These are phyloP conservation scores for Plectrocnemia conspersa DNA, from an alignment of 1,140 invertebrate species.

Conservation along the genomic window DNA sequence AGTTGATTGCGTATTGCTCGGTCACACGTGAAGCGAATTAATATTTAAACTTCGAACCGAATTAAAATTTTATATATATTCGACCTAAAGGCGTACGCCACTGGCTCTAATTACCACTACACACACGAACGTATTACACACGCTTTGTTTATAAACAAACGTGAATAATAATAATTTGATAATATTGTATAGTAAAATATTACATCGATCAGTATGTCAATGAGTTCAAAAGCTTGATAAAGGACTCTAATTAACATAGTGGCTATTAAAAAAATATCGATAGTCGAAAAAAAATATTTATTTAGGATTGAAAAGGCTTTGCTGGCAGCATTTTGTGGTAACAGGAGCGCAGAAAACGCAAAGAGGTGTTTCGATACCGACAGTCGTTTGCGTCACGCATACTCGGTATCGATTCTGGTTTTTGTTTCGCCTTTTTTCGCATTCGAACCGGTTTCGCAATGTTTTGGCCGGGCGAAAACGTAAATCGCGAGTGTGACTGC, in stretches of 20 bases:
- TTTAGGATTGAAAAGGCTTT: slow-evolving; percentile 25
- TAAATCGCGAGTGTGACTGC: too few relatives aligned
- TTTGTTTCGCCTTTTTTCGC: not conserved
- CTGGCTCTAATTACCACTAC: too few relatives aligned
- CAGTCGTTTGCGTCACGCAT: not conserved
- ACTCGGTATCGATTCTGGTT: not conserved
- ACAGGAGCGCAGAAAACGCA: slow-evolving; percentile 23
- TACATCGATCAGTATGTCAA: not conserved
- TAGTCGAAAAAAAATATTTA: slow-evolving; percentile 6
- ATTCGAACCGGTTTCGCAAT: slow-evolving; percentile 9
- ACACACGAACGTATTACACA: too few relatives aligned
- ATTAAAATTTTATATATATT: too few relatives aligned
- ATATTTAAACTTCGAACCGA: too few relatives aligned
- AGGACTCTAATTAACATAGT: not conserved
- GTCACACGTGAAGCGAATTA: too few relatives aligned
- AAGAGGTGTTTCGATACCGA: slow-evolving; percentile 23
- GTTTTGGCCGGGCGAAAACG: too few relatives aligned
- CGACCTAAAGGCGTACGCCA: too few relatives aligned
- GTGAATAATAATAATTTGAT: too few relatives aligned
- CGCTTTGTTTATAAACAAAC: too few relatives aligned
- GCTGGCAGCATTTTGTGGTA: slow-evolving; percentile 25
- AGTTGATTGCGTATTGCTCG: too few relatives aligned
- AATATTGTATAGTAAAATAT: not conserved
- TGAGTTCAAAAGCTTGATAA: not conserved
- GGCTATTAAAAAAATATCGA: slow-evolving; percentile 2